A percentile compares a stretch with the other conserved stretches of the same genome.
Conservation (phyloP, 2,113 vertebrate genomes). For the Notarius lentiginosus region DNA sequence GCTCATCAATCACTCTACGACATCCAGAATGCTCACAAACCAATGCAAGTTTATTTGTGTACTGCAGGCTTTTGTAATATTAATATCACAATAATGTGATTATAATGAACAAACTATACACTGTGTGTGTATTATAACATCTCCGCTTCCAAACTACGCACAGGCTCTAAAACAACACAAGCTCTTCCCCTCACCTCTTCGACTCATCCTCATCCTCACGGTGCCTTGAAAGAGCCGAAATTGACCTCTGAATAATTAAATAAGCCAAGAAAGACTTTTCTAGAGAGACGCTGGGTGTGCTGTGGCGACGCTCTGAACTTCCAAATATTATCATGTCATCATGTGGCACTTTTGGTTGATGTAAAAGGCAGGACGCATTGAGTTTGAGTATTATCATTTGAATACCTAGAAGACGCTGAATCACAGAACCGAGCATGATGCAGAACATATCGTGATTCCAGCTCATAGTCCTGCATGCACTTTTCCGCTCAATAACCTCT, state of each 20-base stretch:
- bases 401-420: background rate
- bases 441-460: background rate
- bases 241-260: slow-evolving; percentile 28
- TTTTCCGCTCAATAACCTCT: slow-evolving; percentile 19
- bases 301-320: background rate
- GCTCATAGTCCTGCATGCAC: background rate
- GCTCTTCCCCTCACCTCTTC: background rate
- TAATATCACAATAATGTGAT: background rate
- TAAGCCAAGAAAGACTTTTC: background rate
- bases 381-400: background rate
- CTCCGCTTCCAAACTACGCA: background rate
- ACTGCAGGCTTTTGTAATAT: background rate
- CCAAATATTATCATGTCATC: background rate
- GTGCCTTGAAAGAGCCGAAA: background rate
- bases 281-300: background rate
- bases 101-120: background rate
- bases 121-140: background rate
- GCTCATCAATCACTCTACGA: background rate
- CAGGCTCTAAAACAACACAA: background rate
- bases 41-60: background rate
- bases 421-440: background rate
- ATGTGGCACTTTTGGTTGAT: background rate
- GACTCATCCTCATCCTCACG: background rate
- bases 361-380: background rate
- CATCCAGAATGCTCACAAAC: too few relatives aligned